phyloP scores from a whole-genome alignment of 2,888 invertebrate species.

The Cheilosia vernalis region DNA sequence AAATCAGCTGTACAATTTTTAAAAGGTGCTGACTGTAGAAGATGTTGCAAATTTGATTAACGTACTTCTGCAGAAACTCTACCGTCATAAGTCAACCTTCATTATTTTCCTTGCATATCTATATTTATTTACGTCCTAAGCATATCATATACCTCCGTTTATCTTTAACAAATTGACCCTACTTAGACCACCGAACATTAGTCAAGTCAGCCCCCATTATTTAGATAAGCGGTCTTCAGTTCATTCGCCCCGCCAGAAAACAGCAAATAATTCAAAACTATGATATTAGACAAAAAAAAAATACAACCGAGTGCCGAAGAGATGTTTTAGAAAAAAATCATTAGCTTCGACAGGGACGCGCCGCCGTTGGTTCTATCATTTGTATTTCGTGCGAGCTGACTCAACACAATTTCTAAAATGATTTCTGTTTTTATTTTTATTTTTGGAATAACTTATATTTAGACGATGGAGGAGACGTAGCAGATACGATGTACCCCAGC shows the following conservation, averaged over 20 bases:
- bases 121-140: no score
- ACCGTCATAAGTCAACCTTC: no score
- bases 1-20: no score
- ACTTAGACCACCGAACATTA: background rate
- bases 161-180: no score
- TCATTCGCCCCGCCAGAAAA: constrained; percentile 36
- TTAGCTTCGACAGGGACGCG: constrained; percentile 26
- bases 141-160: no score
- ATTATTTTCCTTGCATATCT: no score
- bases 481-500: constrained; percentile 21
- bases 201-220: background rate
- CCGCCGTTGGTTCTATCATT: constrained; percentile 39
- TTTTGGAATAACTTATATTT: constrained; percentile 52
- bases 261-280: constrained; percentile 34
- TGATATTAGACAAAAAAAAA: constrained; percentile 3
- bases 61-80: no score
- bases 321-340: constrained; percentile 30
- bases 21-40: no score
- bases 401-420: constrained; percentile 30
- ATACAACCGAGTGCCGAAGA: background rate
- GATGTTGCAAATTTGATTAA: no score
- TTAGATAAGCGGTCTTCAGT: constrained; percentile 10
- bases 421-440: constrained; percentile 27
- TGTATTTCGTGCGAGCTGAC: constrained; percentile 17
- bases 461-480: constrained; percentile 22